A percentile compares a stretch with the other conserved stretches of the same genome.
These are phyloP conservation scores for Pangasius macronema DNA, from an alignment of 2,797 vertebrate genomes.

Conservation along the genomic window DNA sequence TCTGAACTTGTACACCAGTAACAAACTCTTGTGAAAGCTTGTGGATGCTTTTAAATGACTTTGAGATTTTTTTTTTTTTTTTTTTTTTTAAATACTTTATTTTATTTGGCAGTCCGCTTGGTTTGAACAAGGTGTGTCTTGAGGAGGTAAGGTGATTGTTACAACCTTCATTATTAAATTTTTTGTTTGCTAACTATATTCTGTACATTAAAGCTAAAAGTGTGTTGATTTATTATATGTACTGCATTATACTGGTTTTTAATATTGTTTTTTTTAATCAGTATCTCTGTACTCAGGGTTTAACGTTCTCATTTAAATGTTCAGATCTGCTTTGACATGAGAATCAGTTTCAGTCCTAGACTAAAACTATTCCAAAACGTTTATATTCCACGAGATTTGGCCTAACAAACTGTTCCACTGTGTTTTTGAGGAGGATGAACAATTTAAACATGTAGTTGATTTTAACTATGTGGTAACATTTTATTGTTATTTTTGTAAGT, in stretches of 20 bases:
- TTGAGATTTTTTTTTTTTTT: neutral
- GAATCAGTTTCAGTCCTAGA: neutral
- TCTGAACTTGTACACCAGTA: neutral
- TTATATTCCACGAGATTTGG: neutral
- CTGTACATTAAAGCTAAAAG: constrained; percentile 3
- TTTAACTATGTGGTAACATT: neutral
- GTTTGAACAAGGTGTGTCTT: neutral
- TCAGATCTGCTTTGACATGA: neutral
- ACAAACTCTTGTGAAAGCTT: neutral
- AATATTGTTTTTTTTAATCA: neutral
- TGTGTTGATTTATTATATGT: neutral
- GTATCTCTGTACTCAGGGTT: constrained; percentile 59
- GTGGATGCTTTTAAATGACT: neutral
- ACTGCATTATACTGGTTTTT: neutral
- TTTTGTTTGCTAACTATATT: neutral
- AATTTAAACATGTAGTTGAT: neutral
- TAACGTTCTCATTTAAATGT: constrained; percentile 26
- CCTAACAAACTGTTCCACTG: neutral
- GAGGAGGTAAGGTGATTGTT: neutral
- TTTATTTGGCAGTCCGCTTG: neutral
- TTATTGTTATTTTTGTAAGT: neutral
- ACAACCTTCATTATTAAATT: neutral
- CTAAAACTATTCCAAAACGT: neutral
- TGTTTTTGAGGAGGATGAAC: neutral
- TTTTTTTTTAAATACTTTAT: neutral